Conservation (phyloP, 1,140 invertebrate genomes). For the Charaxes varanes region DNA sequence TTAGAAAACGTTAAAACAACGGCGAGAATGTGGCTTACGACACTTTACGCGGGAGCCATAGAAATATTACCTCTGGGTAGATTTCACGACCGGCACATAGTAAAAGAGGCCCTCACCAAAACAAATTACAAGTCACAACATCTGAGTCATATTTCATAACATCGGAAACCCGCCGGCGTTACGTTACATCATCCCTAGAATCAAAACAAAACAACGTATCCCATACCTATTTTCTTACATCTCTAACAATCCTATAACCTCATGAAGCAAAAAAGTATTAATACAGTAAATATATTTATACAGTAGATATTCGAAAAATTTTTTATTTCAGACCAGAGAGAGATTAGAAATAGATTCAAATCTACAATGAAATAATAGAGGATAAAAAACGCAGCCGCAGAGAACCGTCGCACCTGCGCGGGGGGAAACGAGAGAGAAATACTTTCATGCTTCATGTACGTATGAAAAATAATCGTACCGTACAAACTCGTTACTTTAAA, state of each 20-base stretch:
- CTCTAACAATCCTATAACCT: constrained; percentile 66
- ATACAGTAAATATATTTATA: constrained; percentile 66
- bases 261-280: constrained; percentile 73
- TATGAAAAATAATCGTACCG: constrained; percentile 43
- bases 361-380: constrained; percentile 57
- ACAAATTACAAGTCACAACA: too few relatives aligned
- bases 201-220: constrained; percentile 50
- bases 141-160: constrained; percentile 3
- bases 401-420: constrained; percentile 26
- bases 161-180: constrained; percentile 56
- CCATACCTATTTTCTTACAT: constrained; percentile 67
- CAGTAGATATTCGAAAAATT: constrained; percentile 56
- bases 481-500: constrained; percentile 46
- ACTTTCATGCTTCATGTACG: constrained; percentile 68
- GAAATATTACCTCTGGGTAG: too few relatives aligned
- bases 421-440: constrained; percentile 36
- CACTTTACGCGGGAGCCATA: too few relatives aligned
- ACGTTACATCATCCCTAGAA: constrained; percentile 51
- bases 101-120: too few relatives aligned
- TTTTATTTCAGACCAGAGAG: constrained; percentile 55
- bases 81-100: too few relatives aligned
- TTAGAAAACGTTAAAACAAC: too few relatives aligned
- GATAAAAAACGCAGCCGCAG: constrained; percentile 28
- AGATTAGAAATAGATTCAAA: constrained; percentile 66
- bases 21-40: too few relatives aligned